These are phyloP conservation scores for Frankliniella fusca DNA, from an alignment of 2,888 invertebrate genomes.

Conservation along the genomic window DNA sequence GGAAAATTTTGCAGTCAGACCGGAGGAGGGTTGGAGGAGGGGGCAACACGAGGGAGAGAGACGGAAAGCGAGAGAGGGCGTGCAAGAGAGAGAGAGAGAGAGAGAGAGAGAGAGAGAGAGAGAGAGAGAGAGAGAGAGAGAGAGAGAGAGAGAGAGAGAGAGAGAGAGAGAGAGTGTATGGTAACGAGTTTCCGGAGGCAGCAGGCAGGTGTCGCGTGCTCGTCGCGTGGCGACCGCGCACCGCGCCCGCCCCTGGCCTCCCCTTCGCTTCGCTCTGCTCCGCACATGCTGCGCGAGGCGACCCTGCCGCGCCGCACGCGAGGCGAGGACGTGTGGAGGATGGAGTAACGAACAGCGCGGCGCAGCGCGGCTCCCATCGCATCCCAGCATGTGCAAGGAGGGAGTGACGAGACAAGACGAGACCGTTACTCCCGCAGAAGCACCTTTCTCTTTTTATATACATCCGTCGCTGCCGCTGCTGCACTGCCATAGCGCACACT, in stretches of 20 bases:
- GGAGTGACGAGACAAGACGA: neutral
- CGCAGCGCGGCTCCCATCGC: too few relatives aligned
- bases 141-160: too few relatives aligned
- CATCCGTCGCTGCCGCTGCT: too few relatives aligned
- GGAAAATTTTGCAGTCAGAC: too few relatives aligned
- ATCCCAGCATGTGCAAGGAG: neutral
- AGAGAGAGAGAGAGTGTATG: too few relatives aligned
- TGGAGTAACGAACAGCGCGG: neutral
- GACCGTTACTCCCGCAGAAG: too few relatives aligned
- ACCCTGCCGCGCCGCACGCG: constrained; percentile 35
- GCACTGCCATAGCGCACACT: constrained; percentile 47
- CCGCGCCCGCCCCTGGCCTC: neutral
- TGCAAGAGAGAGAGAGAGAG: too few relatives aligned
- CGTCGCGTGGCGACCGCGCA: constrained; percentile 6
- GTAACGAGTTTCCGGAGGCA: neutral
- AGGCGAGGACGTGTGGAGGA: constrained; percentile 39
- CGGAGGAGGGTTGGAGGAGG: too few relatives aligned
- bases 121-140: too few relatives aligned
- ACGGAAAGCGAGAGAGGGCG: too few relatives aligned
- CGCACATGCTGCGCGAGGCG: neutral
- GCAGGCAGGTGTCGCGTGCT: neutral
- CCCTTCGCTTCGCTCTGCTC: neutral
- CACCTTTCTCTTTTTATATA: neutral
- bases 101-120: too few relatives aligned
- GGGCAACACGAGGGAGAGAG: too few relatives aligned